Percentiles rank a stretch among this genome's conserved stretches.
phyloP scores from a whole-genome alignment of 2,113 vertebrate species.

The Hippocampus comes region DNA sequence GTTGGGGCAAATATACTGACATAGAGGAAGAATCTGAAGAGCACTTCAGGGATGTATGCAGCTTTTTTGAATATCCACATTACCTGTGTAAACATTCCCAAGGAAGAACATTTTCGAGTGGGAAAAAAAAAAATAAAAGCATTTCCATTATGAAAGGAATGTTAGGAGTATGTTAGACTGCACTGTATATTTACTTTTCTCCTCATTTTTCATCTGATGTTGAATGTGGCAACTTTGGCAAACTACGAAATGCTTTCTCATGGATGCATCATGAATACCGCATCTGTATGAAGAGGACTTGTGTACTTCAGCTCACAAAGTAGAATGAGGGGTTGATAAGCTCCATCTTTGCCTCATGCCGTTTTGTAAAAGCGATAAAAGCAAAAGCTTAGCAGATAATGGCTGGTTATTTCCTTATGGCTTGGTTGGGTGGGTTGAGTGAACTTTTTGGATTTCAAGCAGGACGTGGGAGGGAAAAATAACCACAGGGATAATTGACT shows the following conservation, averaged over 20 bases:
- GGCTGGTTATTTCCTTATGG: not conserved
- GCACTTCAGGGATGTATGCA: not conserved
- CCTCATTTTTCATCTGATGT: constrained; percentile 5
- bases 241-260: not conserved
- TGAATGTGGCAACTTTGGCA: constrained; percentile 13
- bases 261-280: too few species aligned
- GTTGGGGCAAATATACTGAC: not conserved
- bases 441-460: too few species aligned
- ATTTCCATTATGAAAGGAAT: constrained; percentile 6
- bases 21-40: not conserved
- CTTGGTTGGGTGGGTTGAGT: not conserved
- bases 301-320: not conserved
- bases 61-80: constrained; percentile 2
- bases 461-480: too few species aligned
- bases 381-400: not conserved
- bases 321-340: not conserved
- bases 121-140: not conserved
- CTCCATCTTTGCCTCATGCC: not conserved
- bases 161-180: not conserved
- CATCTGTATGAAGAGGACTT: constrained; percentile 20
- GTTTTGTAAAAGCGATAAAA: not conserved
- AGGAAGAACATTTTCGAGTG: not conserved
- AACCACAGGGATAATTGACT: too few species aligned
- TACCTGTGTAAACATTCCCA: not conserved
- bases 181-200: not conserved